A percentile compares a stretch with the other conserved stretches of the same genome.
phyloP scores from a whole-genome alignment of 2,888 invertebrate species.

The Noctua janthe region DNA sequence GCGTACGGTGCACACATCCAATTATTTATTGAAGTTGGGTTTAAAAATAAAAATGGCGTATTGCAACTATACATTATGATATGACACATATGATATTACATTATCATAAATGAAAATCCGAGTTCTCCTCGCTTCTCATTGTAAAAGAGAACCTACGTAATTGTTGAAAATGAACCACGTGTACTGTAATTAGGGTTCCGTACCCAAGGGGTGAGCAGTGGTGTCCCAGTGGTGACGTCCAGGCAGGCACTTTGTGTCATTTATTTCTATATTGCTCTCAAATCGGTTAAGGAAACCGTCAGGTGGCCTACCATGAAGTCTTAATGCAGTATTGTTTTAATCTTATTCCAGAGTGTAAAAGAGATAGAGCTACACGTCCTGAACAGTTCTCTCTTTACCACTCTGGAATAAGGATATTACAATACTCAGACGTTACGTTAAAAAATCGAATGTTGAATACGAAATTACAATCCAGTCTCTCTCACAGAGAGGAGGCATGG shows the following conservation, averaged over 20 bases:
- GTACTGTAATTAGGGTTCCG: background rate
- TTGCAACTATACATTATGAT: conserved; percentile 27
- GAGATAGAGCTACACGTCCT: no score
- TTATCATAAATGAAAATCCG: conserved; percentile 6
- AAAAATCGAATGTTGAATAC: background rate
- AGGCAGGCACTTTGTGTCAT: background rate
- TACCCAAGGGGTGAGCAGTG: background rate
- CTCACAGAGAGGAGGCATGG: background rate
- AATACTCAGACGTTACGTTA: no score
- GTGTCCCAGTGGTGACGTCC: background rate
- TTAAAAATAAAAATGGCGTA: conserved; percentile 32
- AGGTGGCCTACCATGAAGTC: no score
- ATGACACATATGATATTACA: no score
- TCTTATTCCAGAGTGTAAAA: no score
- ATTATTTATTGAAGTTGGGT: conserved; percentile 42
- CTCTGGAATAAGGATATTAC: no score
- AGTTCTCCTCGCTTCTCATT: background rate
- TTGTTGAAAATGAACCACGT: conserved; percentile 13
- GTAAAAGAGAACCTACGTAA: background rate
- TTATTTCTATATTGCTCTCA: background rate
- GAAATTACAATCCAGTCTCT: background rate
- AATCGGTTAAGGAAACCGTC: background rate
- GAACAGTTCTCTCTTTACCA: no score
- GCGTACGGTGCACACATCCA: conserved; percentile 28
- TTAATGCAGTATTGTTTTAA: no score